Evolutionary conservation across 2,888 invertebrate species (phyloP), one percentile per base, ranked within the genome.

Genomic region (Patella ulyssiponensis): DNA sequence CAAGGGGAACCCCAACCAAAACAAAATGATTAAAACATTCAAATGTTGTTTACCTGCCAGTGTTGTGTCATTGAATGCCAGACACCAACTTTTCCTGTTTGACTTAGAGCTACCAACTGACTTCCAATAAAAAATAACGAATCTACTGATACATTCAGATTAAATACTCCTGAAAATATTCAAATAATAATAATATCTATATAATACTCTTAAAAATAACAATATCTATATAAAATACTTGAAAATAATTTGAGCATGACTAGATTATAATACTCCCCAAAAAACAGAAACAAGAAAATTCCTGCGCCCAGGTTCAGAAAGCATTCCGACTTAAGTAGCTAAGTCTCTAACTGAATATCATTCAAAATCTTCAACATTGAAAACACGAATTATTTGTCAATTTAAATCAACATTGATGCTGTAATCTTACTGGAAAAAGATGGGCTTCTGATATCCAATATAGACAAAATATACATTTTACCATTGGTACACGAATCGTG

Each of bases 21-120:
- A 51, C 12, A 72, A 12, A 44, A 51, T 44, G 20, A 33, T 27
- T 5, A 20, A 72, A 9, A 72, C 52, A 20, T 44, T 27, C 7
- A 51, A 17, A 14, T 14, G 11, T 12, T 33, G 23, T 58, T 44
- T 83, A 93, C 93, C 93, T 98, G 98, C 98, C 98, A 99, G 92
- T 98, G 98, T 88, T 98, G 98, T 0, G 98, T 98, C 95, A 98
- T 98, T 0, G 98, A 97, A 92, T 99, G 98, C 98, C 98, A 99
- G n/a, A 99, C 98, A 1, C 99, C 98, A 33, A 99, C 96, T 92
- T 98, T 98, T 7, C 97, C 97, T 11, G 95, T 95, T 2, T 95
- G 95, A 70, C 97, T 97, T 51, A 99, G 93, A 0, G 98, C 98
- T n/a, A 99, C 99, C 84, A 99, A 92, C 90, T 99, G 99, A 84